A percentile compares a stretch with the other conserved stretches of the same genome.
Evolutionary conservation across 2,888 invertebrate genomes (phyloP).

Genomic region (Notodonta ziczac): DNA sequence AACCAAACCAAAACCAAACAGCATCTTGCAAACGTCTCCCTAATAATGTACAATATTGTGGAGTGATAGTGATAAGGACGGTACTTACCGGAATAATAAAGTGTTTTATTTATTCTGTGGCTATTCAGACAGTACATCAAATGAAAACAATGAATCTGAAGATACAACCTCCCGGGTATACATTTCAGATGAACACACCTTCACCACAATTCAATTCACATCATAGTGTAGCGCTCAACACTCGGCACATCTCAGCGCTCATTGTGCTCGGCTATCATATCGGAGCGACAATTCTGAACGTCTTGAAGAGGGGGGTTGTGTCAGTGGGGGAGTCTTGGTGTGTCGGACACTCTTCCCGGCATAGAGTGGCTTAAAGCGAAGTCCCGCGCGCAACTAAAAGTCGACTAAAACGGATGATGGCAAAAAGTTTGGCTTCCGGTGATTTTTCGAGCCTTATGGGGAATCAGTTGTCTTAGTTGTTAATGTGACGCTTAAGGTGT

Average conservation of each 20-base stretch:
- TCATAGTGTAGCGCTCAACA: not conserved
- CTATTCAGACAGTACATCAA: not conserved
- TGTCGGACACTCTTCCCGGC: not conserved
- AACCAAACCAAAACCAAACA: no score
- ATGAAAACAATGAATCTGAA: not conserved
- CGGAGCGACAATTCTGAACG: not conserved
- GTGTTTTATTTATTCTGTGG: not conserved
- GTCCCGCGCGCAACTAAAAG: not conserved
- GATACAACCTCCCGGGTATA: not conserved
- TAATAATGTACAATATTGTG: no score
- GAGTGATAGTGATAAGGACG: no score
- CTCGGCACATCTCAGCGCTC: not conserved
- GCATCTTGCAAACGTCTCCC: no score
- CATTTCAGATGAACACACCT: not conserved
- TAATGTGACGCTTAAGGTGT: not conserved
- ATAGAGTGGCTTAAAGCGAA: not conserved
- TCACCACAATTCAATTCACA: slow-evolving; percentile 1
- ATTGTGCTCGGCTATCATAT: slow-evolving; percentile 4
- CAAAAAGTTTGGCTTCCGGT: not conserved
- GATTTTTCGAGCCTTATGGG: not conserved
- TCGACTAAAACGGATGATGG: not conserved
- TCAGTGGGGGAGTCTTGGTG: not conserved
- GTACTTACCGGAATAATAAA: no score
- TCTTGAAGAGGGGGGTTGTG: not conserved
- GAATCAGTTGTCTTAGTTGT: not conserved